Evolutionary conservation across 2,797 vertebrate species (phyloP).

Genomic region (Manis javanica): DNA sequence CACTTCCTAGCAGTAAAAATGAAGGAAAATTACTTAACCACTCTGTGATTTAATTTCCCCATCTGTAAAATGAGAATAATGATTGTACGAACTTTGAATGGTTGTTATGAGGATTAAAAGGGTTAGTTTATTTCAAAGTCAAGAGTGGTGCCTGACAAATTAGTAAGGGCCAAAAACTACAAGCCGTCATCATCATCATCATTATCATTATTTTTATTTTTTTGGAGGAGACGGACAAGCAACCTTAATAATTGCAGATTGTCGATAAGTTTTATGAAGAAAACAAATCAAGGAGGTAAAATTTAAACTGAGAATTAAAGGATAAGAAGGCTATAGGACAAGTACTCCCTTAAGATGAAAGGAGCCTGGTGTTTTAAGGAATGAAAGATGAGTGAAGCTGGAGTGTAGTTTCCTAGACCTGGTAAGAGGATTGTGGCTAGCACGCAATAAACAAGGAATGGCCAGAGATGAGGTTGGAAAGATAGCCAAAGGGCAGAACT

Average conservation of each 20-base stretch:
- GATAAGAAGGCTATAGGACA: neutral
- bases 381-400: neutral
- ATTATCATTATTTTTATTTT: neutral
- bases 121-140: neutral
- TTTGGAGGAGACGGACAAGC: neutral
- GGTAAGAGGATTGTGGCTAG: neutral
- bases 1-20: neutral
- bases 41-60: neutral
- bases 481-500: neutral
- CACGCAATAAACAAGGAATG: neutral
- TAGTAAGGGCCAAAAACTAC: neutral
- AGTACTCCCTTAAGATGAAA: neutral
- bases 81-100: neutral
- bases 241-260: neutral
- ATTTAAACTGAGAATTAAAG: neutral
- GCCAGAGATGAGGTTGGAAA: neutral
- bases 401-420: neutral
- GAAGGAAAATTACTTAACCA: neutral
- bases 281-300: neutral
- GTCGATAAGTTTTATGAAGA: neutral
- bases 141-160: neutral
- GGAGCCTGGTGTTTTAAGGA: neutral
- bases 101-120: neutral
- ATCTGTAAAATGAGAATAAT: neutral
- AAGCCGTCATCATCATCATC: neutral